Evolutionary conservation across 2,888 invertebrate species (phyloP).

Genomic region (Griposia aprilina): DNA sequence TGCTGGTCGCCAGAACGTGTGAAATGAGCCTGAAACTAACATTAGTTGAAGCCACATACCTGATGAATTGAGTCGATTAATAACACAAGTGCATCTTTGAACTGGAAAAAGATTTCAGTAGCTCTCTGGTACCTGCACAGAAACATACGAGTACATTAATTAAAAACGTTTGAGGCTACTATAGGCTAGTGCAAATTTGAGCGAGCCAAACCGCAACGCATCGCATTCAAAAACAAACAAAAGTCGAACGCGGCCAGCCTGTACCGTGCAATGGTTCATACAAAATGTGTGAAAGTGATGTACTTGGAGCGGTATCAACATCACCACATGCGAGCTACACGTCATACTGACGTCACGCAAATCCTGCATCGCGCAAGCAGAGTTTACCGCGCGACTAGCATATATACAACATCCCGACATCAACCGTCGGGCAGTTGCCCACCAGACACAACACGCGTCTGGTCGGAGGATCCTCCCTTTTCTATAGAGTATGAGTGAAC

Average conservation of each 20-base stretch:
- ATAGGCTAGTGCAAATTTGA: background rate
- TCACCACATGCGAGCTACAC: no score
- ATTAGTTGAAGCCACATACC: constrained; percentile 67
- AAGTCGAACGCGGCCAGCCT: background rate
- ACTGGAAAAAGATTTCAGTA: constrained; percentile 83
- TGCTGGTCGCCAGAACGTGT: background rate
- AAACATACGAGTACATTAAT: constrained; percentile 15
- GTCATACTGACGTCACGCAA: no score
- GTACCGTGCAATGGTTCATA: background rate
- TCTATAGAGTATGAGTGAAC: no score
- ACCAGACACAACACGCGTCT: no score
- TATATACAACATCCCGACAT: no score
- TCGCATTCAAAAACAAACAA: background rate
- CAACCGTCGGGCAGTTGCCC: no score
- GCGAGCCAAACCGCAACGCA: background rate
- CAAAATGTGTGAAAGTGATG: background rate
- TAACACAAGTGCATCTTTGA: constrained; percentile 83
- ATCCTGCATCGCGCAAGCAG: no score
- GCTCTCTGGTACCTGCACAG: constrained; percentile 82
- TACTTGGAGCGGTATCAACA: no score
- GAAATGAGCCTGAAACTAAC: background rate
- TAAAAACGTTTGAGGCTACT: background rate
- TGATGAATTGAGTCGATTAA: constrained; percentile 86
- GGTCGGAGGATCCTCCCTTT: no score
- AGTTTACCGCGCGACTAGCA: no score